Base-by-base conservation (phyloP, 1,140 invertebrate species). In the Lepidurus arcticus region DNA sequence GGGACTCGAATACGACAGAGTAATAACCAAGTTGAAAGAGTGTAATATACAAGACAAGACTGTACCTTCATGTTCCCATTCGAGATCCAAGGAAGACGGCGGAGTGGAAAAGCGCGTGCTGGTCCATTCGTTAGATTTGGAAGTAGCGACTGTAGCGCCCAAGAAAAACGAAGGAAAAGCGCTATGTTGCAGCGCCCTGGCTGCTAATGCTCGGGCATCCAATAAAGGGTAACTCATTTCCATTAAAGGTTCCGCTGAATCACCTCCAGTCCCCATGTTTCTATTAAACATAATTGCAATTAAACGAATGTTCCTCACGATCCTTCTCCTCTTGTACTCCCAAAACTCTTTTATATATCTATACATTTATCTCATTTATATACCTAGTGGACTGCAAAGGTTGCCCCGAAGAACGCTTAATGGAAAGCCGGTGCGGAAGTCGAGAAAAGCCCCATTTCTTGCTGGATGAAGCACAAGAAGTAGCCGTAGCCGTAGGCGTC, bases 31-130 rank as follows among this genome's bases (percentile, higher is more conserved):
- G 34, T 34, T 34, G 34, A 34, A 34, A 34, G 34, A 34, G 34
- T 34, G 34, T 26, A 34, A 34, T 34, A 4, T 34, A 34, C 34
- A 34, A 26, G 26, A 26, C 26, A 26, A 34, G 34, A 73, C 16
- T 21, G 45, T 81, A 85, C 85, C 85, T 85, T 89, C 88, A 81
- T 88, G 87, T 83, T 89, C 88, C 88, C 88, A 89, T 82, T 89
- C 88, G 79, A 89, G 83, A 82, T 89, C 88, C 73, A 89, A 81
- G 7, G 88, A 88, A 77, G 87, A 88, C 42, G 86, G 85, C 76
- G 88, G 87, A 79, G 88, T 88, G 43, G 53, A 65, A 65, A 65
- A 65, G 53, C 53, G 53, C 53, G 53, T 65, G 53, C 21, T 65
- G 53, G 53, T 65, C 53, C 53, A 65, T 65, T 65, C 53, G 21